A percentile compares a stretch with the other conserved stretches of the same genome.
Conservation (phyloP, 2,113 vertebrate genomes). For the Aleadryas rufinucha region DNA sequence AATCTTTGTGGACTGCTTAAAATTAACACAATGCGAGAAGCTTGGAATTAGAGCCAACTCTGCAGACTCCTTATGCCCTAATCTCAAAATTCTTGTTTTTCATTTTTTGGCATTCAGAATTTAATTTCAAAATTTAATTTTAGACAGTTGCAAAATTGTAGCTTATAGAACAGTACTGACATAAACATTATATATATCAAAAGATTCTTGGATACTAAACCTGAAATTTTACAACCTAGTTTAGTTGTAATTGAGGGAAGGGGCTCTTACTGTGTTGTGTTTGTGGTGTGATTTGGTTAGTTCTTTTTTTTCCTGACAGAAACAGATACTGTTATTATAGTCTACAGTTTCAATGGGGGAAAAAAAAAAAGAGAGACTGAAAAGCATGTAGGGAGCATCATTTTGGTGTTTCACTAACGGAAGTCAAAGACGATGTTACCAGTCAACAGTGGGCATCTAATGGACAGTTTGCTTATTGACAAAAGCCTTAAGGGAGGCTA, state of each 20-base stretch:
- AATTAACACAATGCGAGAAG: background rate
- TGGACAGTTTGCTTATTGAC: background rate
- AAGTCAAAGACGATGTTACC: background rate
- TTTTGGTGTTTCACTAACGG: background rate
- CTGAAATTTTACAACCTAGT: background rate
- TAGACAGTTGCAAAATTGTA: background rate
- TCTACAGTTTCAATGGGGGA: background rate
- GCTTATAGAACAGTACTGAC: background rate
- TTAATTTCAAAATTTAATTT: background rate
- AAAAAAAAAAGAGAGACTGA: background rate
- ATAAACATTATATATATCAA: background rate
- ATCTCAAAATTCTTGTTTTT: background rate
- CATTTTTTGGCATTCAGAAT: background rate
- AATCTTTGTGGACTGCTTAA: background rate
- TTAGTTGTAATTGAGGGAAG: background rate
- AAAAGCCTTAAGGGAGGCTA: background rate
- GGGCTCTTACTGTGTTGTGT: background rate
- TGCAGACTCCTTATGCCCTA: background rate
- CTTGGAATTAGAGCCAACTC: background rate
- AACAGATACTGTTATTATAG: background rate
- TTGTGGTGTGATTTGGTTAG: background rate
- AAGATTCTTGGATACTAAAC: background rate
- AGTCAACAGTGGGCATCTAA: background rate
- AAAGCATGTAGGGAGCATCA: background rate
- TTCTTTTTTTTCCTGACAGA: background rate